Percentiles rank a stretch among this genome's conserved stretches.
Conservation (phyloP, 2,113 vertebrate species). For the Zingel zingel region DNA sequence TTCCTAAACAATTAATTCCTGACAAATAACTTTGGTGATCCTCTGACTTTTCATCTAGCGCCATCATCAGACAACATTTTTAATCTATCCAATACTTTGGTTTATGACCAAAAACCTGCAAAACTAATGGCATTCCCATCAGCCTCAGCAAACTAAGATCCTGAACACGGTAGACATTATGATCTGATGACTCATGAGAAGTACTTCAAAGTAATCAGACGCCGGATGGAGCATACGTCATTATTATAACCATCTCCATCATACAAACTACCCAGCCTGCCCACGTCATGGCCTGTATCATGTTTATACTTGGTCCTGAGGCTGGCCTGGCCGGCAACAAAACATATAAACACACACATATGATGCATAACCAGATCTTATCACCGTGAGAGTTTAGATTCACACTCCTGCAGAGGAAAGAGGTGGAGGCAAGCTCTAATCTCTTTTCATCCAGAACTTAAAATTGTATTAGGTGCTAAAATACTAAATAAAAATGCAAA, state of each 20-base stretch:
- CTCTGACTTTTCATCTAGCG: too few relatives aligned
- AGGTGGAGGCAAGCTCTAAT: neutral
- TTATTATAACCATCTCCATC: conserved; percentile 7
- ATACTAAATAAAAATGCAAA: too few relatives aligned
- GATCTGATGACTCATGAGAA: neutral
- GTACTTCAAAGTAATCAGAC: conserved; percentile 14
- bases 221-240: conserved; percentile 34
- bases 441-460: too few relatives aligned
- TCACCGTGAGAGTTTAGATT: neutral
- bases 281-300: conserved; percentile 3
- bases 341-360: conserved; percentile 25
- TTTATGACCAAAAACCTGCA: too few relatives aligned
- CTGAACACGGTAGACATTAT: too few relatives aligned
- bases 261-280: conserved; percentile 13
- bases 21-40: too few relatives aligned
- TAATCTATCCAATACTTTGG: neutral
- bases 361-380: neutral
- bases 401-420: neutral
- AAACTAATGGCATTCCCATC: too few relatives aligned
- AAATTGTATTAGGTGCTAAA: too few relatives aligned
- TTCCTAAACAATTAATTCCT: too few relatives aligned
- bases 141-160: neutral
- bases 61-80: too few relatives aligned
- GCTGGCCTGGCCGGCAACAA: neutral
- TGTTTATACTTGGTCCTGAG: conserved; percentile 8